Evolutionary conservation across 2,797 vertebrate genomes (phyloP).

Genomic region (Falco peregrinus): DNA sequence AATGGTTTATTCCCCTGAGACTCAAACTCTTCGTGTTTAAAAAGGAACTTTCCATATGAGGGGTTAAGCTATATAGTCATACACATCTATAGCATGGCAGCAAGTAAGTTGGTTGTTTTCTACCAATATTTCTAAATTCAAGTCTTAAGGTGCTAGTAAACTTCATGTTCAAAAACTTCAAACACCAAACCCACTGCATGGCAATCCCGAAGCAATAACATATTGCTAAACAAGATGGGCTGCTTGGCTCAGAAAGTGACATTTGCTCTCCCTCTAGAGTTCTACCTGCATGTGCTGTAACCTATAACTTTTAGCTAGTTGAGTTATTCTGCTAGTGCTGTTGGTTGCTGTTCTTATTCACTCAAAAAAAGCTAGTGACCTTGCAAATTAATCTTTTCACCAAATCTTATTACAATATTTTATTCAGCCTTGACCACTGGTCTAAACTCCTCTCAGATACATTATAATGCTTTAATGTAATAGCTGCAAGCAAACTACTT

Average conservation of each 20-base stretch:
- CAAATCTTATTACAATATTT: neutral
- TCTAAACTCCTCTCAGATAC: neutral
- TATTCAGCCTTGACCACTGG: neutral
- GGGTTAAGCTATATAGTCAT: neutral
- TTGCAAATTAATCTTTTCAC: neutral
- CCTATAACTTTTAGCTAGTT: fast-evolving
- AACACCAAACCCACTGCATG: fast-evolving
- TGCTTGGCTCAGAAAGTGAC: neutral
- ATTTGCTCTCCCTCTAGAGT: conserved; percentile 26
- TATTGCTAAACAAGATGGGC: fast-evolving
- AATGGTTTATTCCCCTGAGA: neutral
- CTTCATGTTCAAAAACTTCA: neutral
- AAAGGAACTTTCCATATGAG: neutral
- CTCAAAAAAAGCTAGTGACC: neutral
- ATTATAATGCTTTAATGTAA: neutral
- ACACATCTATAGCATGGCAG: fast-evolving
- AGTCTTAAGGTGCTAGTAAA: neutral
- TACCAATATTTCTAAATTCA: neutral
- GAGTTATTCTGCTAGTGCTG: neutral
- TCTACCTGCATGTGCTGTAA: fast-evolving
- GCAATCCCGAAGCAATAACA: neutral
- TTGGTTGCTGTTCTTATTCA: neutral
- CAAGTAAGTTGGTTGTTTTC: neutral
- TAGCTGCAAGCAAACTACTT: neutral
- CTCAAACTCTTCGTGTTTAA: neutral